A percentile compares a stretch with the other conserved stretches of the same genome.
Conservation (phyloP, 2,113 vertebrate species). For the Grammomys surdaster region DNA sequence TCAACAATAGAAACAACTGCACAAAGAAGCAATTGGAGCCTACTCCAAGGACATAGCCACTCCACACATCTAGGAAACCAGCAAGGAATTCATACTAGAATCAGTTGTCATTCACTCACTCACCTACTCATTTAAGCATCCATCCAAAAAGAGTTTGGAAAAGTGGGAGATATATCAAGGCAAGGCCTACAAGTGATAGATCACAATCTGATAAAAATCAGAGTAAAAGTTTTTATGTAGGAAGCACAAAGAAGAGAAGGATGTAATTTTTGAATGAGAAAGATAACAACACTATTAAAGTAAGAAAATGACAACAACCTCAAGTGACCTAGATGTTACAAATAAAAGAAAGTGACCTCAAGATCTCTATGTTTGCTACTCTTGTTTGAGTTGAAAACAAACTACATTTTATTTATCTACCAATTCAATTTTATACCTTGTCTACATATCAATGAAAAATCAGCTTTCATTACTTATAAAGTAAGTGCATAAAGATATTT, state of each 20-base stretch:
- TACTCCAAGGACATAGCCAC: neutral
- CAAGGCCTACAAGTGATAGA: neutral
- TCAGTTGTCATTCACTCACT: neutral
- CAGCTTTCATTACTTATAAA: neutral
- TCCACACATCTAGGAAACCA: neutral
- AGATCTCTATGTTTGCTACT: neutral
- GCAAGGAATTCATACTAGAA: neutral
- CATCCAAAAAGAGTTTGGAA: neutral
- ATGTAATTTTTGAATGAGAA: neutral
- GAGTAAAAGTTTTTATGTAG: neutral
- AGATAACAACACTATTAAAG: neutral
- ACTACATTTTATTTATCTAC: neutral
- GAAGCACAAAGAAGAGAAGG: neutral
- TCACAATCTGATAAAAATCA: neutral
- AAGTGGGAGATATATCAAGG: neutral
- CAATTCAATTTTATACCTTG: neutral
- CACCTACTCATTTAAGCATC: neutral
- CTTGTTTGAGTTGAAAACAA: neutral
- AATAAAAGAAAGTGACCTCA: neutral
- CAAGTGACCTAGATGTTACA: neutral
- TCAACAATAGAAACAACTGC: neutral
- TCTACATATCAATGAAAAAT: neutral
- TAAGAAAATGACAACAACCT: neutral
- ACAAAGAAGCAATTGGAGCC: neutral
- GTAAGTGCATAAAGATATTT: neutral